Evolutionary conservation across 2,888 invertebrate species (phyloP).

Genomic region (Electrophaes corylata): DNA sequence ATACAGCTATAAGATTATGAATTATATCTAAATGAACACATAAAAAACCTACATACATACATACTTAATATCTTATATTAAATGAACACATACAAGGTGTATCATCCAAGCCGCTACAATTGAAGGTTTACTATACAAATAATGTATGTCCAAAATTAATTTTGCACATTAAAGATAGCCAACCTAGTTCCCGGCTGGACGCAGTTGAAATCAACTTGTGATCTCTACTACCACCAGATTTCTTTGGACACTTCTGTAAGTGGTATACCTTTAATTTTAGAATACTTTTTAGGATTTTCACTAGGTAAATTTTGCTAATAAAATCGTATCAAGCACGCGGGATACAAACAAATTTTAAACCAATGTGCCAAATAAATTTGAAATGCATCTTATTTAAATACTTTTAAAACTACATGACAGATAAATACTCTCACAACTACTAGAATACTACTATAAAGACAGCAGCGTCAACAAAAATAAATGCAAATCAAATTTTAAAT

Average conservation of each 20-base stretch:
- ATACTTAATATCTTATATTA: slow-evolving; percentile 55
- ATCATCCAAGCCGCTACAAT: slow-evolving; percentile 32
- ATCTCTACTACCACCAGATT: slow-evolving; percentile 7
- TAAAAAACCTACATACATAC: slow-evolving; percentile 44
- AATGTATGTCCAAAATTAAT: slow-evolving; percentile 18
- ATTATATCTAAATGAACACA: slow-evolving; percentile 35
- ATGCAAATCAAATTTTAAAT: slow-evolving; percentile 21
- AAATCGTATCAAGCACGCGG: slow-evolving; percentile 59
- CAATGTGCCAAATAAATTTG: slow-evolving; percentile 7
- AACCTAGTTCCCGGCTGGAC: slow-evolving; percentile 14
- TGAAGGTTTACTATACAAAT: slow-evolving; percentile 21
- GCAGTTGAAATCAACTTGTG: neutral
- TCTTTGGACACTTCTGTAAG: slow-evolving; percentile 18
- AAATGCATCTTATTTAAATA: slow-evolving; percentile 52
- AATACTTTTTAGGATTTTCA: slow-evolving; percentile 21
- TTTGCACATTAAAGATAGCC: slow-evolving; percentile 9
- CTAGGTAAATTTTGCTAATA: slow-evolving; percentile 66
- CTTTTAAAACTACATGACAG: slow-evolving; percentile 60
- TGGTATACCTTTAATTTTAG: slow-evolving; percentile 14
- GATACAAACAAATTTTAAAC: slow-evolving; percentile 49
- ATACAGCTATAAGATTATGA: slow-evolving; percentile 27
- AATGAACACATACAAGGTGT: slow-evolving; percentile 69
- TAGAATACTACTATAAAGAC: slow-evolving; percentile 17
- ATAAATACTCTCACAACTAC: slow-evolving; percentile 44
- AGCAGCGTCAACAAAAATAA: slow-evolving; percentile 22